A percentile compares a stretch with the other conserved stretches of the same genome.
Evolutionary conservation across 2,113 vertebrate genomes (phyloP).

Genomic region (Sturnus vulgaris): DNA sequence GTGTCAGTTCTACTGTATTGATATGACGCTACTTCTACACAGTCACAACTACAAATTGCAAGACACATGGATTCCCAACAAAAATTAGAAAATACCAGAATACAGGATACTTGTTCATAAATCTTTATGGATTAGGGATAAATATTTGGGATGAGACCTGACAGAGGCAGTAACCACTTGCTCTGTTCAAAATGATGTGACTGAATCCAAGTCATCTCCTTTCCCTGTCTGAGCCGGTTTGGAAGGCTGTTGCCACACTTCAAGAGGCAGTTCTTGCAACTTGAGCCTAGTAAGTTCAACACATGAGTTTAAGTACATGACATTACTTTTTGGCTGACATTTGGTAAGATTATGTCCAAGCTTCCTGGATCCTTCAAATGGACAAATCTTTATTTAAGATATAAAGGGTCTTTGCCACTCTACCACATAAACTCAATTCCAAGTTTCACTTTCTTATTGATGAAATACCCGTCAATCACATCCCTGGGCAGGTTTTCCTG

Average conservation of each 20-base stretch:
- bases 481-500: background rate
- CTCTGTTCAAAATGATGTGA: background rate
- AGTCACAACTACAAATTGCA: background rate
- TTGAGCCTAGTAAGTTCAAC: background rate
- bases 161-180: background rate
- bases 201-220: background rate
- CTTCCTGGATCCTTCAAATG: background rate
- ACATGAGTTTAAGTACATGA: background rate
- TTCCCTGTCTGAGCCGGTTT: accelerated
- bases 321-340: background rate
- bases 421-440: background rate
- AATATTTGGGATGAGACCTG: background rate
- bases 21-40: background rate
- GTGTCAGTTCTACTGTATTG: background rate
- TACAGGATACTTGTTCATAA: background rate
- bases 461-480: background rate
- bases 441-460: slow-evolving; percentile 17
- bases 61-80: background rate
- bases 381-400: background rate
- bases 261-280: background rate
- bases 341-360: background rate
- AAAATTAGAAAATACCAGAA: background rate
- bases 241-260: background rate
- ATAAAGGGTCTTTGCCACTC: background rate
- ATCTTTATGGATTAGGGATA: background rate